Percentiles rank a stretch among this genome's conserved stretches.
Conservation (phyloP, 2,888 invertebrate species). For the Thera obeliscata region DNA sequence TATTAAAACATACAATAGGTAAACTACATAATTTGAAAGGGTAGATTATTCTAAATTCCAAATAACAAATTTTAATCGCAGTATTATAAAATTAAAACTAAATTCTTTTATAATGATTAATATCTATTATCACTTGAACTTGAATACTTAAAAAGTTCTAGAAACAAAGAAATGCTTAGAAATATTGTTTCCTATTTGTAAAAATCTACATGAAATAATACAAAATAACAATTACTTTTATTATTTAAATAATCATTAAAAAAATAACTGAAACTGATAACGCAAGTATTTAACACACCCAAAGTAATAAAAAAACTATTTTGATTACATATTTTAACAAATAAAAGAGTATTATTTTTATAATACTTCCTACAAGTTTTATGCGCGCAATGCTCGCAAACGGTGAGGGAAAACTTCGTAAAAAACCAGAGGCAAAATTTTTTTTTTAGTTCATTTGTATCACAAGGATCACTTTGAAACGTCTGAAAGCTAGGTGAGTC, state of each 20-base stretch:
- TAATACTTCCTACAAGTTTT: no score
- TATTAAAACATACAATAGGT: no score
- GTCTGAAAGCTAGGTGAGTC: no score
- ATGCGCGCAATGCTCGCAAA: no score
- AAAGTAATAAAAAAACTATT: no score
- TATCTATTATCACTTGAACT: slow-evolving; percentile 39
- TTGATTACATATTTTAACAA: no score
- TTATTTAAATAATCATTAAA: background rate
- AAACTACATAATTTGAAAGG: background rate
- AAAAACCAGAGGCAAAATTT: no score
- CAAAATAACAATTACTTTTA: slow-evolving; percentile 4
- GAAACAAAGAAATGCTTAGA: slow-evolving; percentile 15
- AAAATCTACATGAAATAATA: background rate
- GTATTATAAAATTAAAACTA: slow-evolving; percentile 16
- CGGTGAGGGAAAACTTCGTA: no score
- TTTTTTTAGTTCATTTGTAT: no score
- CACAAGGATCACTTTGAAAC: no score
- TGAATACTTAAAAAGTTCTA: slow-evolving; percentile 27
- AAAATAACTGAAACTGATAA: background rate
- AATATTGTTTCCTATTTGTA: slow-evolving; percentile 17
- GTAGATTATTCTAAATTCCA: background rate
- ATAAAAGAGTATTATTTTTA: no score
- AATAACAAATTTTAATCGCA: slow-evolving; percentile 10
- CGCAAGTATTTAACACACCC: no score
- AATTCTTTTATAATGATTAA: slow-evolving; percentile 20